Base-by-base conservation (phyloP, 2,888 invertebrate species). In the Iselma pallidipennis region DNA sequence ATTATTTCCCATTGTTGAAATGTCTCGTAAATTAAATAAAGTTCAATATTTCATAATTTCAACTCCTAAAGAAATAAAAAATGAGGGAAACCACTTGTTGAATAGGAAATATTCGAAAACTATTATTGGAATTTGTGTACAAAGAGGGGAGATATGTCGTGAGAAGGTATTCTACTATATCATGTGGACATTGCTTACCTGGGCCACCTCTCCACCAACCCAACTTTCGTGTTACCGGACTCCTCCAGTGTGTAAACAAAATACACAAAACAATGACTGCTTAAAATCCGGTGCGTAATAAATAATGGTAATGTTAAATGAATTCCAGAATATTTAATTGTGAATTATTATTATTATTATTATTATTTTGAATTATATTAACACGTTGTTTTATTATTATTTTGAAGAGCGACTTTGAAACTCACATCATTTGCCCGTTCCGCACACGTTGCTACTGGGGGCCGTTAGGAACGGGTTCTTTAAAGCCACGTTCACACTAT, bases 401-500 rank as follows among this genome's bases (percentile, higher is more conserved):
- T 28, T 28, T 9, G 28, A 28, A 28, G 28, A 28, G 37, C 21
- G 21, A 45, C 23, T 10, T 4, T 10, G n/a, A 45, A 42, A 42
- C 14, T 33, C 2, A 45, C 45, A 23, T 4, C 50, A 14, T 50
- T 28, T 50, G 23, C 12, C 23, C 45, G 33, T 29, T 52, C 19
- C 31, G 31, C 52, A 52, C 52, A 52, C 52, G 33, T 52, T 33
- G 52, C 28, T 52, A 52, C 52, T 52, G 52, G 14, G 52, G 45
- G 66, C 66, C 66, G 66, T 66, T 64, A 59, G 58, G 55, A 65
- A 66, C 66, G 61, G 60, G 66, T 66, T 66, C 66, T 63, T 65
- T 50, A 60, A 65, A 62, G 65, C 49, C 53, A 54, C 52, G 60
- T 65, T 66, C 62, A 63, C 66, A 63, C 65, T 57, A 59, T 53